Evolutionary conservation across 1,140 invertebrate species (phyloP), one percentile per base, ranked within the genome.

Genomic region (Fopius arisanus): DNA sequence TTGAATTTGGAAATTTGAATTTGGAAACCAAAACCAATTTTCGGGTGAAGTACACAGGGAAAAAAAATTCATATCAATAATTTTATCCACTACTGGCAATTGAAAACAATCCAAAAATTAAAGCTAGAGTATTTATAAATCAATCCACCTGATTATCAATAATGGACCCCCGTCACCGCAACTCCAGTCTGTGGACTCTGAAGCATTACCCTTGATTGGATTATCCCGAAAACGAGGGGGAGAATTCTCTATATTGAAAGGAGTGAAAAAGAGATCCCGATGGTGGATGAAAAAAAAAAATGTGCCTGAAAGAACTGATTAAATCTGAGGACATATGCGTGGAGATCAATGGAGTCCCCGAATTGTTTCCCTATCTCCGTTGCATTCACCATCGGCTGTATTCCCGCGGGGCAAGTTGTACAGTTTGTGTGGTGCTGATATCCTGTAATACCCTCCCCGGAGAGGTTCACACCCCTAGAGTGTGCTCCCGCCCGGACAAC

Each of bases 311-410:
- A 77, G 68, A 80, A 82, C 83, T 86, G 86, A 88, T 88, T 88
- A 85, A 88, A 88, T 88, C 87, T 86, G 79, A 76, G 80, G 83
- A 86, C 87, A 88, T 88, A 86, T 88, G 86, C 77, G 86, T 84
- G 78, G 72, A 80, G 80, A 85, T 86, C 81, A 85, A 84, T 83
- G 84, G 66, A 33, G 19, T 63, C 67, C 43, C 16, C 23, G 19
- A 67, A n/a, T 59, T 31, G 26, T 33, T 40, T 74, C 43, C 14
- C 54, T 70, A 51, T 63, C 28, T 69, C 67, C 43, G 31, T 59
- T 19, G 59, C 54, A 19, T 67, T 26, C 41, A 37, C 59, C 54
- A 66, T 59, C 66, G 40, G 14, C 16, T 19, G 33, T 51, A 7
- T 16, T 77, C 79, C 75, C 73, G 73, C 72, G 74, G 71, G 75